phyloP scores from a whole-genome alignment of 1,140 invertebrate genomes.

The Papilio helenus region DNA sequence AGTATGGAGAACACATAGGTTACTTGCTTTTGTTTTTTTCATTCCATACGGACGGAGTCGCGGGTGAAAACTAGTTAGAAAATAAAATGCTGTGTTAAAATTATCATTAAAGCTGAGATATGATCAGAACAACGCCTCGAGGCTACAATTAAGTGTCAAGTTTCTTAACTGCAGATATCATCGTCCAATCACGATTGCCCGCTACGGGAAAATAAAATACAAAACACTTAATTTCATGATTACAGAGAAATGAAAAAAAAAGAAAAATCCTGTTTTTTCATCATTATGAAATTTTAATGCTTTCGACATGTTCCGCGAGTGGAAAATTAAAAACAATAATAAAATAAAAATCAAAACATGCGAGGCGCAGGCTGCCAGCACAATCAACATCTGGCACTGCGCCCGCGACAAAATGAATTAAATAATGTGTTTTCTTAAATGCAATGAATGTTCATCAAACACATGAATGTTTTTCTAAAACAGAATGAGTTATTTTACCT shows the following conservation, averaged over 20 bases:
- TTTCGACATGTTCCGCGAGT: background rate
- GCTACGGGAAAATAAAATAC: background rate
- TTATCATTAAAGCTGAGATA: background rate
- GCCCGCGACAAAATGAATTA: background rate
- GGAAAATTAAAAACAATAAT: constrained; percentile 20
- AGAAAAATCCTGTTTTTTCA: background rate
- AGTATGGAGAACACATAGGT: too few species aligned
- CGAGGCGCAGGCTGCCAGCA: background rate
- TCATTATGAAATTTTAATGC: background rate
- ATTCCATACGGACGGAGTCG: too few species aligned
- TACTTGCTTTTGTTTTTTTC: too few species aligned
- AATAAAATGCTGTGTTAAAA: background rate
- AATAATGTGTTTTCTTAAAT: constrained; percentile 3
- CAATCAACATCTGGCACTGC: constrained; percentile 10
- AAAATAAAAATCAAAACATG: constrained; percentile 6
- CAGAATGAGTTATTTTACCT: background rate
- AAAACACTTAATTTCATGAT: too few species aligned
- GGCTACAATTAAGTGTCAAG: background rate
- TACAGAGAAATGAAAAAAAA: too few species aligned
- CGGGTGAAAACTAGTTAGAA: background rate
- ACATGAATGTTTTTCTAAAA: background rate
- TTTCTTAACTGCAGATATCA: background rate
- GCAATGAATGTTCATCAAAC: background rate
- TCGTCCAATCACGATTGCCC: background rate
- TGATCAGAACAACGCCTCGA: background rate